Conservation (phyloP, 1,140 invertebrate species). For the Chironomus striatipennis region DNA sequence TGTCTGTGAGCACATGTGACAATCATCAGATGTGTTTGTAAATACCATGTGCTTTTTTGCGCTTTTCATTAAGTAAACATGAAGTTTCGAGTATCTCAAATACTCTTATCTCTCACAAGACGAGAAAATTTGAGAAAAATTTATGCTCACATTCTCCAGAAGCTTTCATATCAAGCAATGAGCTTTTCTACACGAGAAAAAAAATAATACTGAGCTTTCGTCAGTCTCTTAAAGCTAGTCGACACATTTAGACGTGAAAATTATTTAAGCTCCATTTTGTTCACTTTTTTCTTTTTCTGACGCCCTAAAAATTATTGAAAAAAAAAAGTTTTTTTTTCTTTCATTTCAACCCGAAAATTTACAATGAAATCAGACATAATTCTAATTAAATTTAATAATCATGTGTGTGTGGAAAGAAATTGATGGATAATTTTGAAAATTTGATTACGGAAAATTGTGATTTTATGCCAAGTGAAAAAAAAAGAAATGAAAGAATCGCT, state of each 20-base stretch:
- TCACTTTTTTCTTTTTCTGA: not conserved
- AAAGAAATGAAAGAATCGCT: not conserved
- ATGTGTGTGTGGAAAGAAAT: not conserved
- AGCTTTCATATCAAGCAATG: constrained; percentile 1
- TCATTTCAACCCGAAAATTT: not conserved
- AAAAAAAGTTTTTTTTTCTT: not conserved
- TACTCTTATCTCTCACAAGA: not conserved
- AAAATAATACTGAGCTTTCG: not conserved
- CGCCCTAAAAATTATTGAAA: constrained; percentile 21
- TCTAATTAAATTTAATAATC: not conserved
- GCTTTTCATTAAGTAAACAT: not conserved
- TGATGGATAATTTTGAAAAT: not conserved
- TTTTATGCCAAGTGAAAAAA: not conserved
- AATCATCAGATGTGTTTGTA: not conserved
- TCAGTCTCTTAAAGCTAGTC: constrained; percentile 12
- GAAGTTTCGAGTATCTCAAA: not conserved
- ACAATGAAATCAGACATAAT: not conserved
- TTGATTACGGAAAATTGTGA: not conserved
- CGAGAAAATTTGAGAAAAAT: not conserved
- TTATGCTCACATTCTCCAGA: not conserved
- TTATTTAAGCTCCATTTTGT: not conserved
- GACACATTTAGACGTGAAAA: not conserved
- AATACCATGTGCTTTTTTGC: not conserved
- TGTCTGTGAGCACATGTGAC: no score
- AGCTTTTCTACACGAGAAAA: not conserved